These are phyloP conservation scores for Acropternis orthonyx DNA, from an alignment of 2,797 vertebrate species.

Conservation along the genomic window DNA sequence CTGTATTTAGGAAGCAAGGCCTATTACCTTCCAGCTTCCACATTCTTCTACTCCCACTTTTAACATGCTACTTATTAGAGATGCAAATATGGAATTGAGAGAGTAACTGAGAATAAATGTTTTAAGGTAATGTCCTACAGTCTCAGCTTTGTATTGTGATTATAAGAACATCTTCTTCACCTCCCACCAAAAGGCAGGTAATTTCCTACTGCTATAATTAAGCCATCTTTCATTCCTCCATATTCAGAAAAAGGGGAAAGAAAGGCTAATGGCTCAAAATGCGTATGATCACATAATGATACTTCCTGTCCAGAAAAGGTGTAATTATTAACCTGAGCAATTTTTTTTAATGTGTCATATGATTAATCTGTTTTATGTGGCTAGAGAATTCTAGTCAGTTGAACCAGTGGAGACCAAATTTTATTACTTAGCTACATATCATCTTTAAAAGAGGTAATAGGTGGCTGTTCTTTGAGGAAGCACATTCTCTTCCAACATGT, in stretches of 20 bases:
- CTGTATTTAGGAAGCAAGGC: background rate
- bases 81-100: background rate
- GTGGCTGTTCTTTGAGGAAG: background rate
- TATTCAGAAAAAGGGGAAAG: background rate
- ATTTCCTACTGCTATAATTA: slow-evolving; percentile 57
- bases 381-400: background rate
- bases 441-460: background rate
- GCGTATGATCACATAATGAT: background rate
- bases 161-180: background rate
- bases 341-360: background rate
- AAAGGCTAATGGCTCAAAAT: slow-evolving; percentile 7
- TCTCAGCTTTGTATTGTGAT: slow-evolving; percentile 3
- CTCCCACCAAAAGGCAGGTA: background rate
- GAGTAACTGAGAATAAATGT: slow-evolving; percentile 22
- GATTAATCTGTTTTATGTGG: background rate
- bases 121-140: slow-evolving; percentile 16
- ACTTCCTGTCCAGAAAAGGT: slow-evolving; percentile 2
- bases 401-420: background rate
- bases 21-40: background rate
- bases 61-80: background rate
- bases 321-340: background rate
- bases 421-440: background rate
- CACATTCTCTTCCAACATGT: background rate
- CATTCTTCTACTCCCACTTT: slow-evolving; percentile 5
- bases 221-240: slow-evolving; percentile 17